A percentile compares a stretch with the other conserved stretches of the same genome.
phyloP scores from a whole-genome alignment of 1,140 invertebrate genomes.

The Tachypleus tridentatus region DNA sequence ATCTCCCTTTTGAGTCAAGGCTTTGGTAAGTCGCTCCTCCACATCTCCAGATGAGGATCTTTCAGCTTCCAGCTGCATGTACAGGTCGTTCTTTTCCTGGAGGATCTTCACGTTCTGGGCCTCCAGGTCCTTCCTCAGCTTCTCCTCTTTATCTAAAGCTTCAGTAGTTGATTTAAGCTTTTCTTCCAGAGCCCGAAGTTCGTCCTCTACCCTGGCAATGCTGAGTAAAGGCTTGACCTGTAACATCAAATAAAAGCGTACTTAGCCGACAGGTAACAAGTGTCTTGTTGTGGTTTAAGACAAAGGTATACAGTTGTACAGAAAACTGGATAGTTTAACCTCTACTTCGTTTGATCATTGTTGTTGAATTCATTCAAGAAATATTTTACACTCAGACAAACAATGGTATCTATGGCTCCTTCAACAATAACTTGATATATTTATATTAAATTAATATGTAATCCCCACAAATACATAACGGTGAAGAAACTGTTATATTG shows the following conservation, averaged over 20 bases:
- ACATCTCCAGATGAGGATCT: slow-evolving; percentile 73
- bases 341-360: too few species aligned
- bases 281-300: too few species aligned
- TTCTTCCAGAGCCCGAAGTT: slow-evolving; percentile 84
- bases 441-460: too few species aligned
- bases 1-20: slow-evolving; percentile 91
- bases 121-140: slow-evolving; percentile 93
- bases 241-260: background rate
- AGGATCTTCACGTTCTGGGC: slow-evolving; percentile 78
- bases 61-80: slow-evolving; percentile 77
- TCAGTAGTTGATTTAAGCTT: slow-evolving; percentile 88
- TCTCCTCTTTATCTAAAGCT: slow-evolving; percentile 85
- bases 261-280: too few species aligned
- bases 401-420: too few species aligned
- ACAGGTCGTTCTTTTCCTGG: slow-evolving; percentile 82
- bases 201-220: slow-evolving; percentile 95
- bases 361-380: too few species aligned
- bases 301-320: too few species aligned
- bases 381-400: too few species aligned
- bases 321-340: too few species aligned
- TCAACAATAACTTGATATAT: too few species aligned
- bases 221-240: slow-evolving; percentile 93
- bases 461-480: too few species aligned
- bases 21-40: slow-evolving; percentile 83
- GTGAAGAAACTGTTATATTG: too few species aligned